phyloP scores from a whole-genome alignment of 1,140 invertebrate species.

The Chymomyza costata region DNA sequence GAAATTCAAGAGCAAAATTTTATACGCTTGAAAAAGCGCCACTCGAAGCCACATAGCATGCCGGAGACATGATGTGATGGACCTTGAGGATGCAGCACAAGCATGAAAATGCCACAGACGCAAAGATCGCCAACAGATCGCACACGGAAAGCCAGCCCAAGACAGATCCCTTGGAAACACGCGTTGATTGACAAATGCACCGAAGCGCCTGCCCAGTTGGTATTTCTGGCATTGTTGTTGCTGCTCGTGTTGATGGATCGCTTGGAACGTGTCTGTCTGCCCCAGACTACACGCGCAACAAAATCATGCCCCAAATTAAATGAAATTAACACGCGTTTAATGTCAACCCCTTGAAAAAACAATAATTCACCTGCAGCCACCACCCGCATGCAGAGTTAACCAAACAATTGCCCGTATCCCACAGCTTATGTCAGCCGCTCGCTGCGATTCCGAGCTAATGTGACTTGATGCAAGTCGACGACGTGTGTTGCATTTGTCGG shows the following conservation, averaged over 20 bases:
- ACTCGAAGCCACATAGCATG: no score
- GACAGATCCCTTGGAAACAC: constrained; percentile 15
- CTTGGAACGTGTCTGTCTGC: constrained; percentile 3
- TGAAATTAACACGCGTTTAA: constrained; percentile 71
- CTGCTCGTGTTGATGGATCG: constrained; percentile 56
- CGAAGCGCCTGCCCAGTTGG: constrained; percentile 25
- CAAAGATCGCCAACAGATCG: no score
- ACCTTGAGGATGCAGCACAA: constrained; percentile 30
- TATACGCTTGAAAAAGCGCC: constrained; percentile 10
- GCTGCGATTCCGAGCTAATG: no score
- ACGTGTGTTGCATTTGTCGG: no score
- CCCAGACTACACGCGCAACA: not conserved
- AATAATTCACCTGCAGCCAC: constrained; percentile 55
- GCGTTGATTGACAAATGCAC: constrained; percentile 66
- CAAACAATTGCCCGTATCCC: no score
- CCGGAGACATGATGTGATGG: constrained; percentile 16
- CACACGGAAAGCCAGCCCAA: not conserved
- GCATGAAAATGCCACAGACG: constrained; percentile 25
- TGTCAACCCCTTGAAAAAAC: constrained; percentile 38
- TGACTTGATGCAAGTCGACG: no score
- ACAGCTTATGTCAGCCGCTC: no score
- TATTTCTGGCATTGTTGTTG: no score
- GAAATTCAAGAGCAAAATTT: constrained; percentile 44
- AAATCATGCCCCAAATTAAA: constrained; percentile 59
- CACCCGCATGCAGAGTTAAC: constrained; percentile 34